Base-by-base conservation (phyloP, 2,797 vertebrate genomes). In the Ceyx erithaca region DNA sequence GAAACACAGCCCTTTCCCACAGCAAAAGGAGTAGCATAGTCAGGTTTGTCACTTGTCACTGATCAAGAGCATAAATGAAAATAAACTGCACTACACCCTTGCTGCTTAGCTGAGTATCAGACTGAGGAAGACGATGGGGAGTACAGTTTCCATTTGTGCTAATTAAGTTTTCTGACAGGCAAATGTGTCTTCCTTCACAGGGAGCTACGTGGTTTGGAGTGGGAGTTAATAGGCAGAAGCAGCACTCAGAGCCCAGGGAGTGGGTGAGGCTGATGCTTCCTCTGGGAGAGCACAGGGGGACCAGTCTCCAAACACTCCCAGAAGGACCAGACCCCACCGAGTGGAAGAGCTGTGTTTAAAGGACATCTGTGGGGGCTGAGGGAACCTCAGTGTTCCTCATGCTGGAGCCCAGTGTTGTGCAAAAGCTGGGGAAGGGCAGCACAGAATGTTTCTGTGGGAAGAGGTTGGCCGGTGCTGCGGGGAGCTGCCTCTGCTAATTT, bases 181-280 rank as follows among this genome's bases (percentile, higher is more conserved):
- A 80, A 59, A 64, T 67, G 43, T 35, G 6, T 91, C 73, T 49
- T 78, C 2, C 0, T 80, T 91, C 76, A 48, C 52, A 30, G 55
- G 55, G 61, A 90, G 19, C 51, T 83, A 51, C 31, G n/a, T 80
- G 55, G 81, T 71, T 87, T 71, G 18, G 71, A 85, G 92, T 92
- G 69, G 95, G 95, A 93, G 75, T 94, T 88, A 93, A 92, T 55
- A 93, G 77, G 68, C 85, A 91, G 89, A 92, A 92, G 58, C 51
- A 64, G 31, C 66, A 49, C 72, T 83, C 14, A 1, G 69, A 82
- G 91, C 55, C 82, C 33, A 54, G 89, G 16, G 77, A 76, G 94
- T 92, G 85, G 94, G 93, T 79, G 95, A 90, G 83, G 59, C 45
- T 45, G 62, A 82, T 75, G 89, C 48, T 82, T 89, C 91, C 85